Conservation (phyloP, 2,888 invertebrate species). For the Gari tellinella region DNA sequence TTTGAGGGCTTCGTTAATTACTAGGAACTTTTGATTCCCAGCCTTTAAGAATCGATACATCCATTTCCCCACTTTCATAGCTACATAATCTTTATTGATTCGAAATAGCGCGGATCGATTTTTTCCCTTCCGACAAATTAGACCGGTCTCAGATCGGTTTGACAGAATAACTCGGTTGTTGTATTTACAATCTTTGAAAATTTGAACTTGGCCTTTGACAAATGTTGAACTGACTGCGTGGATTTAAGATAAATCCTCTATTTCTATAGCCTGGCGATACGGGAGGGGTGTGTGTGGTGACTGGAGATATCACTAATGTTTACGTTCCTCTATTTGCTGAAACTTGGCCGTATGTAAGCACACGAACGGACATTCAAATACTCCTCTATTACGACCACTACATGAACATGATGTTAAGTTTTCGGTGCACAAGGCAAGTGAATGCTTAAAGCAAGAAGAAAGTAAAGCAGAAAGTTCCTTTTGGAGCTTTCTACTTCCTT, state of each 20-base stretch:
- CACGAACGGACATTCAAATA: no score
- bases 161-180: constrained; percentile 46
- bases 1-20: constrained; percentile 25
- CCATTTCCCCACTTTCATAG: constrained; percentile 27
- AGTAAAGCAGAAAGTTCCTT: no score
- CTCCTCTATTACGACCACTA: no score
- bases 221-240: neutral
- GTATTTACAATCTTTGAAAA: constrained; percentile 25
- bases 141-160: constrained; percentile 9
- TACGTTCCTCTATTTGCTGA: neutral
- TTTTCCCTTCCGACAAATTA: constrained; percentile 17
- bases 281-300: neutral
- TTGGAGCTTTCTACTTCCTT: no score
- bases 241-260: constrained; percentile 1
- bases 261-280: no score
- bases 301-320: neutral
- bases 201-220: neutral
- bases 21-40: constrained; percentile 29
- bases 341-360: no score
- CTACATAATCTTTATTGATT: constrained; percentile 59
- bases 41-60: constrained; percentile 19
- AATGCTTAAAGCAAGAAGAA: no score
- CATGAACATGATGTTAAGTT: no score
- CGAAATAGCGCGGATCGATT: constrained; percentile 31
- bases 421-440: no score